Evolutionary conservation across 2,888 invertebrate species (phyloP).

Genomic region (Balanococcus diminutus): DNA sequence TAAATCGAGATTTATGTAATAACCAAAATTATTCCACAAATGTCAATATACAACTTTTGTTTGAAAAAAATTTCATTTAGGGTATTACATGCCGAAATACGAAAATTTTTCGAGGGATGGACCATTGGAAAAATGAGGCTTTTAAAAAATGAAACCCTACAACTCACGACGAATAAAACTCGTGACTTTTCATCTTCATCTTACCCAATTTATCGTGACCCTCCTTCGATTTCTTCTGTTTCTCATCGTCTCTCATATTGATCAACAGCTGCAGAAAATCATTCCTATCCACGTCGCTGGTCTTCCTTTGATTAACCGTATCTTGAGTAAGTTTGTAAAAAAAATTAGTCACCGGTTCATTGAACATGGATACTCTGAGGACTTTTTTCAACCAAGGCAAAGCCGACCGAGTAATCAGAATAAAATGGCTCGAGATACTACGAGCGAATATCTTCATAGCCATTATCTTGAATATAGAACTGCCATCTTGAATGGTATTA

Average conservation of each 20-base stretch:
- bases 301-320: slow-evolving; percentile 59
- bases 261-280: slow-evolving; percentile 58
- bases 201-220: neutral
- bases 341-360: slow-evolving; percentile 58
- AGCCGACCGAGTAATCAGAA: slow-evolving; percentile 56
- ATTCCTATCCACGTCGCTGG: slow-evolving; percentile 58
- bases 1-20: no score
- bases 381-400: slow-evolving; percentile 57
- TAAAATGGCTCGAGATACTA: slow-evolving; percentile 59
- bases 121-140: no score
- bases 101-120: no score
- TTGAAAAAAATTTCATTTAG: no score
- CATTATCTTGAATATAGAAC: slow-evolving; percentile 62
- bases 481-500: slow-evolving; percentile 62
- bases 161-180: no score
- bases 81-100: no score
- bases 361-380: slow-evolving; percentile 57
- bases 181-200: neutral
- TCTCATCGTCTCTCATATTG: slow-evolving; percentile 23
- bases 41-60: no score
- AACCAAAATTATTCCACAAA: no score
- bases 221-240: neutral
- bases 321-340: slow-evolving; percentile 59
- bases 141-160: no score
- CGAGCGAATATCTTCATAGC: slow-evolving; percentile 61